phyloP scores from a whole-genome alignment of 2,797 vertebrate species.

The Taenioides sp. region DNA sequence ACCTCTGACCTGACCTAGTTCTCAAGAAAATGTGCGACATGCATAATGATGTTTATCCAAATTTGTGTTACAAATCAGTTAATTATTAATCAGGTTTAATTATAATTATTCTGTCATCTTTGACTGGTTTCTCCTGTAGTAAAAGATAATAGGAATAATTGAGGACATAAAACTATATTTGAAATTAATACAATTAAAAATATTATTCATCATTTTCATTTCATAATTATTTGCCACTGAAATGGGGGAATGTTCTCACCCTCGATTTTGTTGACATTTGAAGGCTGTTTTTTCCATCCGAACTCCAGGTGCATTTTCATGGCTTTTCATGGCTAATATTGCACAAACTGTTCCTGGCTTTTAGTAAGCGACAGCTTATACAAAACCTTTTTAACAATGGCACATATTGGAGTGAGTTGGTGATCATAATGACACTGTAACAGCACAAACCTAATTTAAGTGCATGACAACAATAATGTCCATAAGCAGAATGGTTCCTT shows the following conservation, averaged over 20 bases:
- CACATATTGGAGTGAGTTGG: neutral
- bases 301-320: conserved; percentile 25
- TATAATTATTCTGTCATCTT: too few relatives aligned
- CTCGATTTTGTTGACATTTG: conserved; percentile 1
- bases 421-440: neutral
- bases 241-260: neutral
- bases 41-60: neutral
- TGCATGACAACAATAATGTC: neutral
- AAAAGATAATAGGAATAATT: too few relatives aligned
- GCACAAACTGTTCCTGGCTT: conserved; percentile 2
- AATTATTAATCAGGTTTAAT: too few relatives aligned
- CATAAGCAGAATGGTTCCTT: conserved; percentile 7
- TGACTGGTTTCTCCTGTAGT: neutral
- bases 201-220: neutral
- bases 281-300: conserved; percentile 7
- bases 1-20: neutral
- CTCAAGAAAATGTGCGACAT: neutral
- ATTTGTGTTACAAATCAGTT: neutral
- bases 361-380: neutral
- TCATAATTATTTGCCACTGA: neutral
- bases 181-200: too few relatives aligned
- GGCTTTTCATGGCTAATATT: conserved; percentile 15
- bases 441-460: neutral
- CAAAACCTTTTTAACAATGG: neutral
- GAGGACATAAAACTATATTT: too few relatives aligned